Conservation (phyloP, 2,113 vertebrate species). For the Eublepharis macularius region DNA sequence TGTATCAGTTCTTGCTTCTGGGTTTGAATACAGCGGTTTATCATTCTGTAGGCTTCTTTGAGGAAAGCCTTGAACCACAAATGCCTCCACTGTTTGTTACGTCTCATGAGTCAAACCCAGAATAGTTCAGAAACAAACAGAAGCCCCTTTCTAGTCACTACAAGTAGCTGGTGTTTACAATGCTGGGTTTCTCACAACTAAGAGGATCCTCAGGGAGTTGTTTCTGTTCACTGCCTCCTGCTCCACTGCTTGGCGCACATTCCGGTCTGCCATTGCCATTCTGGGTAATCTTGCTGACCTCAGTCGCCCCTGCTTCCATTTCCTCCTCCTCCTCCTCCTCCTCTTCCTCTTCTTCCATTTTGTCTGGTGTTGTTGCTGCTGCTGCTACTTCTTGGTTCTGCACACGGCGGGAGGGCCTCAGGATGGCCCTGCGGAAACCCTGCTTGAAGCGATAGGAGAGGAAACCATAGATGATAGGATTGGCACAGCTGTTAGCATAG, state of each 20-base stretch:
- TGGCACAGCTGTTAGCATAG: slow-evolving; percentile 95
- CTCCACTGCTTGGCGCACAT: slow-evolving; percentile 34
- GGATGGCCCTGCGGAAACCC: slow-evolving; percentile 88
- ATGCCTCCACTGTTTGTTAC: not conserved
- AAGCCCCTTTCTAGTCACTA: slow-evolving; percentile 57
- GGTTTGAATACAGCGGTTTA: slow-evolving; percentile 6
- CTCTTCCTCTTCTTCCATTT: slow-evolving; percentile 64
- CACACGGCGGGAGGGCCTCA: slow-evolving; percentile 83
- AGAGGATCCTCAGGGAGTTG: slow-evolving; percentile 69
- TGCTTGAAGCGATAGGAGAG: slow-evolving; percentile 95
- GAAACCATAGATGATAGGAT: slow-evolving; percentile 93
- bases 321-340: slow-evolving; percentile 43
- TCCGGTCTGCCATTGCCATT: slow-evolving; percentile 74
- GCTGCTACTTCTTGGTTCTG: slow-evolving; percentile 76
- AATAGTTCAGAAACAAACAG: slow-evolving; percentile 11
- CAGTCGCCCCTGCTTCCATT: not conserved
- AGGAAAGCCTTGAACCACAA: not conserved
- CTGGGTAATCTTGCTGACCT: slow-evolving; percentile 79
- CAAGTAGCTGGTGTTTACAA: slow-evolving; percentile 82
- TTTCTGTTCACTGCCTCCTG: slow-evolving; percentile 67
- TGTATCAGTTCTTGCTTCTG: not conserved
- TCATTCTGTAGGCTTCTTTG: not conserved
- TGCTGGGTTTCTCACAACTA: slow-evolving; percentile 65
- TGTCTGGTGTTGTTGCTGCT: slow-evolving; percentile 39
- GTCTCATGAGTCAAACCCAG: not conserved